A percentile compares a stretch with the other conserved stretches of the same genome.
phyloP scores from a whole-genome alignment of 2,113 vertebrate species.

The Xenopus tropicalis region DNA sequence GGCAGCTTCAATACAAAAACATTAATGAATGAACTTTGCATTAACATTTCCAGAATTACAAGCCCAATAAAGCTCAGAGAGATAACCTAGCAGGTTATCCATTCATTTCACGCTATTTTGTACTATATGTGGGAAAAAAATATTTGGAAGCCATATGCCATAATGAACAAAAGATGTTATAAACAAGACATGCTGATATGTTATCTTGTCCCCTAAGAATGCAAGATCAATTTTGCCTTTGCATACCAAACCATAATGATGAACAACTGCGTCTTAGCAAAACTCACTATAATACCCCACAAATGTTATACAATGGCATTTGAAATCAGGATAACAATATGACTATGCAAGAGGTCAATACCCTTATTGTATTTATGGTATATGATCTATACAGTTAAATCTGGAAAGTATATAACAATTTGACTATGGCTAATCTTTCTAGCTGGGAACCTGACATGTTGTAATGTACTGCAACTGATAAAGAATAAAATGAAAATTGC shows the following conservation, averaged over 20 bases:
- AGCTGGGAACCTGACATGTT: constrained; percentile 39
- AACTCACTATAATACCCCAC: constrained; percentile 21
- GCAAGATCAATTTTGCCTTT: constrained; percentile 26
- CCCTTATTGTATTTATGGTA: constrained; percentile 29
- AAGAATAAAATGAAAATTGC: constrained; percentile 41
- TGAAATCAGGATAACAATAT: constrained; percentile 34
- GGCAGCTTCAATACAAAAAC: not conserved
- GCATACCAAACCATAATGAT: constrained; percentile 19
- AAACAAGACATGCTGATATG: constrained; percentile 32
- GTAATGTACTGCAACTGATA: constrained; percentile 34
- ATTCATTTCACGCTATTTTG: constrained; percentile 12
- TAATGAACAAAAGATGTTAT: constrained; percentile 41
- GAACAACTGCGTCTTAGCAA: constrained; percentile 18
- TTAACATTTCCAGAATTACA: not conserved
- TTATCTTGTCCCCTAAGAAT: constrained; percentile 43
- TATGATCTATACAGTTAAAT: constrained; percentile 41
- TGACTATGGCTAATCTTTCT: constrained; percentile 28
- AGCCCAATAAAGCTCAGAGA: not conserved
- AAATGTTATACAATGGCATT: constrained; percentile 29
- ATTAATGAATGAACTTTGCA: not conserved
- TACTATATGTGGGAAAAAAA: constrained; percentile 31
- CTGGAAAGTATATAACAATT: constrained; percentile 25
- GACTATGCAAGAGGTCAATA: constrained; percentile 22
- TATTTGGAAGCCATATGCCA: constrained; percentile 14
- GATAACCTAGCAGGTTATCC: not conserved